phyloP scores from a whole-genome alignment of 2,113 vertebrate genomes.

The Donacobius atricapilla region DNA sequence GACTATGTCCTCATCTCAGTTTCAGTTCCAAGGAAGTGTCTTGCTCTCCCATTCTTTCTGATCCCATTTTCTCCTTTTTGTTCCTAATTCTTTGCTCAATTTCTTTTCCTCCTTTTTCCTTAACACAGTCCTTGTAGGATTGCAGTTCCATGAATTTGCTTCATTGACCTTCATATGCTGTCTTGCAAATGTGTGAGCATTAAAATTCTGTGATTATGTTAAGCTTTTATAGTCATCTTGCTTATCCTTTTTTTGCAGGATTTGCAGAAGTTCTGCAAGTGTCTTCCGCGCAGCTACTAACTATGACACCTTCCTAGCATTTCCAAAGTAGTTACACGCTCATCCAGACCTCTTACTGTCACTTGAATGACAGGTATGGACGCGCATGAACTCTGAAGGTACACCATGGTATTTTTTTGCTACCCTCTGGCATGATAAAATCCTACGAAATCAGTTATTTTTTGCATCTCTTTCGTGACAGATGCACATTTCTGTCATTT shows the following conservation, averaged over 20 bases:
- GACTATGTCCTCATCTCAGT: neutral
- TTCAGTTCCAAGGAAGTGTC: neutral
- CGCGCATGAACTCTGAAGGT: neutral
- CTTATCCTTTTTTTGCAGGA: neutral
- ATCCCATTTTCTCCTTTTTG: neutral
- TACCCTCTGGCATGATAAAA: neutral
- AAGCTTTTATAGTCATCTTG: neutral
- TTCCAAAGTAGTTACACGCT: neutral
- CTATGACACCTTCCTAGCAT: neutral
- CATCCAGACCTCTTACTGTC: neutral
- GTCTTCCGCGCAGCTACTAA: neutral
- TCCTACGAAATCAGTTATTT: neutral
- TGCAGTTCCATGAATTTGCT: neutral
- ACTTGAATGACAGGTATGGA: neutral
- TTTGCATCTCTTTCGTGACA: neutral
- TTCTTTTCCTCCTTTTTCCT: neutral
- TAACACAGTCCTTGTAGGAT: neutral
- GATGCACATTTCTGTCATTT: neutral
- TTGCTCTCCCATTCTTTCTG: neutral
- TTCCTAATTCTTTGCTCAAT: neutral
- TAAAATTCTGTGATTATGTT: neutral
- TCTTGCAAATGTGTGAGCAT: neutral
- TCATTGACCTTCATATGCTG: neutral
- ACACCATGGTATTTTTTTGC: neutral
- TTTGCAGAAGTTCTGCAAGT: neutral